Percentiles rank a stretch among this genome's conserved stretches.
phyloP scores from a whole-genome alignment of 2,113 vertebrate species.

The Urocitellus parryii region DNA sequence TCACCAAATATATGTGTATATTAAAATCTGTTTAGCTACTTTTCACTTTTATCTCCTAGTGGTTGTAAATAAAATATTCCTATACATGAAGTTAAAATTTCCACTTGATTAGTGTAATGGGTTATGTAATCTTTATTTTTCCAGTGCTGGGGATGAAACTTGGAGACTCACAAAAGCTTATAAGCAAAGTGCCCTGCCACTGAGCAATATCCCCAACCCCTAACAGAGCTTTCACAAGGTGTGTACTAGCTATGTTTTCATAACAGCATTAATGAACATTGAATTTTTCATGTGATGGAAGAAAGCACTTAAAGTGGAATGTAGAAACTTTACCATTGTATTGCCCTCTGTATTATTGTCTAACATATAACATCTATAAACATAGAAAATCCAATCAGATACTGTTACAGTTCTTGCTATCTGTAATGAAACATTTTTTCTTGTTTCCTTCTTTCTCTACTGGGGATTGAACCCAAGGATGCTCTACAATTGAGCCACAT shows the following conservation, averaged over 20 bases:
- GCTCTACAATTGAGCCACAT: too few species aligned
- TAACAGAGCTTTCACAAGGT: not conserved
- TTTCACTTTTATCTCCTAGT: conserved; percentile 7
- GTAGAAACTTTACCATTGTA: too few species aligned
- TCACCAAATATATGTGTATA: conserved; percentile 1
- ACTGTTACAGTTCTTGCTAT: not conserved
- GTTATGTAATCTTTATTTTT: conserved; percentile 17
- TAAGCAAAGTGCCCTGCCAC: not conserved
- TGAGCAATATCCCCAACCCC: not conserved
- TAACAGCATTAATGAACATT: not conserved
- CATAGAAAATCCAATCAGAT: not conserved
- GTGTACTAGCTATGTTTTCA: not conserved
- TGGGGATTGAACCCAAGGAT: not conserved
- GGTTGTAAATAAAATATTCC: conserved; percentile 24
- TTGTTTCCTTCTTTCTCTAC: not conserved
- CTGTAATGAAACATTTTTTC: not conserved
- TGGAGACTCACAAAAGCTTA: not conserved
- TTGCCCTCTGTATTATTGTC: too few species aligned
- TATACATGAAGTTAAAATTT: conserved; percentile 32
- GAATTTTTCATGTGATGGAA: not conserved
- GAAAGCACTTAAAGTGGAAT: not conserved
- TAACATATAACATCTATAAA: too few species aligned
- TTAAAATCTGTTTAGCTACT: not conserved
- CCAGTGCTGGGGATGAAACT: not conserved
- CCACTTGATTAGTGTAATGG: not conserved